Percentiles rank a stretch among this genome's conserved stretches.
These are phyloP conservation scores for Smutsia gigantea DNA, from an alignment of 2,797 vertebrate species.

Conservation along the genomic window DNA sequence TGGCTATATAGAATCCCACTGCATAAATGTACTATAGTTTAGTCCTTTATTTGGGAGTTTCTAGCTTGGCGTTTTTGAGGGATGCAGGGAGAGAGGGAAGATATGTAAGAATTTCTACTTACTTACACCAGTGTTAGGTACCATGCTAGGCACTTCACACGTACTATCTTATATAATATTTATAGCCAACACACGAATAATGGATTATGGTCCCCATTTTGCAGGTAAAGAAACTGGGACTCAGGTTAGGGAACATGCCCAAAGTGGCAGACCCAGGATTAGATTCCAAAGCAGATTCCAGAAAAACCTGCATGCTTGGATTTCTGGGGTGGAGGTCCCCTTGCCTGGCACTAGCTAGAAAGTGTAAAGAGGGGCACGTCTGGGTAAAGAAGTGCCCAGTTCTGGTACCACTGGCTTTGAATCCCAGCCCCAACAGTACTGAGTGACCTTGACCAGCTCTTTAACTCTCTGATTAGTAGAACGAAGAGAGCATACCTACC, in stretches of 20 bases:
- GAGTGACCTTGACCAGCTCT: not conserved
- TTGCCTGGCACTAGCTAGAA: too few relatives aligned
- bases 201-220: not conserved
- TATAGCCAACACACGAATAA: not conserved
- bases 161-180: not conserved
- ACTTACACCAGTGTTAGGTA: not conserved
- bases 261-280: not conserved
- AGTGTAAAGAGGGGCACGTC: not conserved
- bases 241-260: not conserved
- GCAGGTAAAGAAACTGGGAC: not conserved
- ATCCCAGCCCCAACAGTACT: not conserved
- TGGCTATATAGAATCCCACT: not conserved
- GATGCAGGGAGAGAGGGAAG: too few relatives aligned
- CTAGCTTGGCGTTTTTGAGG: not conserved
- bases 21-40: not conserved
- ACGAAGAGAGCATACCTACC: not conserved
- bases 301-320: not conserved
- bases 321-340: not conserved
- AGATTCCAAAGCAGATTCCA: not conserved
- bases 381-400: fast-evolving
- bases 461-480: not conserved
- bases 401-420: not conserved
- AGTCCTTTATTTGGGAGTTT: not conserved
- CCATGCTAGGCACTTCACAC: not conserved
- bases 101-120: not conserved